Conservation (phyloP, 2,113 vertebrate genomes). For the Eleginops maclovinus region DNA sequence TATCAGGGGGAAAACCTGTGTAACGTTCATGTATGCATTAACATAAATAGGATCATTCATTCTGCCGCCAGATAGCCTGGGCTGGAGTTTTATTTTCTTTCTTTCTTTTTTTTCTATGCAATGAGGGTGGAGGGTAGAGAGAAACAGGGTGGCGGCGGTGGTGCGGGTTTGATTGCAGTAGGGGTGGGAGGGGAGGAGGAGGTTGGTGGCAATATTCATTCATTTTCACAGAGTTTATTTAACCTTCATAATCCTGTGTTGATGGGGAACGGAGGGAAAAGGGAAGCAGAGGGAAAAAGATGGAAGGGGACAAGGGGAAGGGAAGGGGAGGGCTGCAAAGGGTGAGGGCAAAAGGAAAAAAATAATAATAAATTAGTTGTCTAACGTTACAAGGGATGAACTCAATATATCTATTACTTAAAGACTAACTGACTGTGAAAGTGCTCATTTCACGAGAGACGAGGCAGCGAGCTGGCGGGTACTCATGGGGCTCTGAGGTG, state of each 20-base stretch:
- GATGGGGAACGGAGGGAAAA: conserved; percentile 81
- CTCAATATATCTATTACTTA: conserved; percentile 99
- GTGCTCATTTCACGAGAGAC: conserved; percentile 93
- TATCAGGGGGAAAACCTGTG: conserved; percentile 99
- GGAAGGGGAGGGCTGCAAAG: conserved; percentile 39
- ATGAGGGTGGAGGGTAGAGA: conserved; percentile 54
- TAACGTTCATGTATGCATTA: conserved; percentile 99
- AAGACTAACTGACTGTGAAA: conserved; percentile 99
- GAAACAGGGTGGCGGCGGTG: conserved; percentile 44
- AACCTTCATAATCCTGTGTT: conserved; percentile 98
- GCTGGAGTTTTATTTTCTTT: conserved; percentile 82
- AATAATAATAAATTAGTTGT: conserved; percentile 99
- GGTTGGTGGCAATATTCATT: conserved; percentile 87
- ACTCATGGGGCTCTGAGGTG: conserved; percentile 91
- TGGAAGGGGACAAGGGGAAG: conserved; percentile 19
- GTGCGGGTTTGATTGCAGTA: conserved; percentile 67
- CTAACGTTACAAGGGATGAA: conserved; percentile 98
- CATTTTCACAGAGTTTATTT: conserved; percentile 96
- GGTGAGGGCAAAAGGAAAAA: conserved; percentile 56
- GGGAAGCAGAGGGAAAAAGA: conserved; percentile 48
- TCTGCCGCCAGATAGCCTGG: conserved; percentile 92
- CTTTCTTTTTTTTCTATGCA: conserved; percentile 70
- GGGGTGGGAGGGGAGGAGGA: conserved; percentile 59
- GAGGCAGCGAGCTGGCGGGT: conserved; percentile 89
- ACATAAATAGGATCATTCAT: conserved; percentile 99